Evolutionary conservation across 2,113 vertebrate genomes (phyloP).

Genomic region (Zosterops lateralis): DNA sequence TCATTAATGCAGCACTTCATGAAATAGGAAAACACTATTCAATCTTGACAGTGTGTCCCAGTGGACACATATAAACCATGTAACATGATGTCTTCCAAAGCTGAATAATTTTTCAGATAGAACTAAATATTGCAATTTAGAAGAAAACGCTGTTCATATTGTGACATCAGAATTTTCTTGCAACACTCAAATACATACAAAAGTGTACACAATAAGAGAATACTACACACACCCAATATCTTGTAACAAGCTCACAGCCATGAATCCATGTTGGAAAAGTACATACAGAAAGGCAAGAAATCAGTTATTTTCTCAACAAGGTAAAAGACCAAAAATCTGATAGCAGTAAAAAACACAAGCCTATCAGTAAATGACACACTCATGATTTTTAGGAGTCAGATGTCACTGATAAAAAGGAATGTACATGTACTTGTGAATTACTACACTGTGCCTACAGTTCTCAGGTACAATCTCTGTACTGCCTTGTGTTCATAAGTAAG

Average conservation of each 20-base stretch:
- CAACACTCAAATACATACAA: not conserved
- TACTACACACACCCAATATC: fast-evolving
- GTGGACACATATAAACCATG: not conserved
- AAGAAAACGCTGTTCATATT: not conserved
- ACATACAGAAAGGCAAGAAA: not conserved
- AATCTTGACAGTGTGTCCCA: not conserved
- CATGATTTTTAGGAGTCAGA: not conserved
- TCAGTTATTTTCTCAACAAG: not conserved
- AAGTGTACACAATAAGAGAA: not conserved
- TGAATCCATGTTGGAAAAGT: not conserved
- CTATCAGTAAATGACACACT: not conserved
- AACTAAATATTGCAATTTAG: not conserved
- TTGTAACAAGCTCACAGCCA: not conserved
- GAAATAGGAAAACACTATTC: not conserved
- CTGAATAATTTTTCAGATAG: not conserved
- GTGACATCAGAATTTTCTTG: not conserved
- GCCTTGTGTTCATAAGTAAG: not conserved
- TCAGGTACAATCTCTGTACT: not conserved
- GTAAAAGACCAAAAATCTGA: not conserved
- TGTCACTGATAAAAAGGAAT: not conserved
- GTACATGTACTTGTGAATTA: not conserved
- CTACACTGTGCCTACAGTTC: not conserved
- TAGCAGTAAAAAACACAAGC: fast-evolving
- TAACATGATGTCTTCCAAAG: not conserved
- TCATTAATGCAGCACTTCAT: not conserved